A percentile compares a stretch with the other conserved stretches of the same genome.
These are phyloP conservation scores for Zapornia atra DNA, from an alignment of 2,113 vertebrate species.

Conservation along the genomic window DNA sequence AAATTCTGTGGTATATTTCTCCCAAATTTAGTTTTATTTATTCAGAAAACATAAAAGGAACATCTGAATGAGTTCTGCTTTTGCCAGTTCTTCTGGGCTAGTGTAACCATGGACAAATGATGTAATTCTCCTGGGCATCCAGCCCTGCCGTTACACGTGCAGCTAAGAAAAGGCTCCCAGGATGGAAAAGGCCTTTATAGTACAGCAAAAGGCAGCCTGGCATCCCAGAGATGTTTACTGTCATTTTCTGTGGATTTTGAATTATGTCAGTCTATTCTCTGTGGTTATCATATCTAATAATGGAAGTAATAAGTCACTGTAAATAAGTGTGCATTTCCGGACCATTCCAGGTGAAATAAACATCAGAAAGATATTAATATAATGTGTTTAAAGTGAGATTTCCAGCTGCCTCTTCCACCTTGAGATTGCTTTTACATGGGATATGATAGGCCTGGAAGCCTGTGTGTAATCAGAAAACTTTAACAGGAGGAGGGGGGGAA, in stretches of 20 bases:
- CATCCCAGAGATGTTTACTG: background rate
- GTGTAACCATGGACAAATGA: background rate
- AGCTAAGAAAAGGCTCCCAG: background rate
- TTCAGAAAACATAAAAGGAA: background rate
- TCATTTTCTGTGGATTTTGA: conserved; percentile 37
- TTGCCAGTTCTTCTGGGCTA: background rate
- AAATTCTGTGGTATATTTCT: background rate
- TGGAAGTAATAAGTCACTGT: conserved; percentile 18
- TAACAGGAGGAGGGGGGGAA: background rate
- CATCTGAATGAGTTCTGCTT: background rate
- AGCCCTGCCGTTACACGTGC: background rate
- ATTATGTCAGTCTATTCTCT: conserved; percentile 43
- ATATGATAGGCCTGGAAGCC: background rate
- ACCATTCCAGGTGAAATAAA: background rate
- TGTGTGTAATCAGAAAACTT: background rate
- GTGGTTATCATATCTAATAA: background rate
- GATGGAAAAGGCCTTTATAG: background rate
- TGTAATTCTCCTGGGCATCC: background rate
- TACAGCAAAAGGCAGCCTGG: background rate
- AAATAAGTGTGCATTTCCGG: background rate
- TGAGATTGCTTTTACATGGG: background rate
- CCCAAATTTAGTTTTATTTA: background rate
- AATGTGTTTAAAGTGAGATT: background rate
- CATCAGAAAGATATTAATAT: background rate
- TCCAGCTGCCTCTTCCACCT: background rate